phyloP scores from a whole-genome alignment of 1,140 invertebrate genomes.

The Brachionus koreanus region DNA sequence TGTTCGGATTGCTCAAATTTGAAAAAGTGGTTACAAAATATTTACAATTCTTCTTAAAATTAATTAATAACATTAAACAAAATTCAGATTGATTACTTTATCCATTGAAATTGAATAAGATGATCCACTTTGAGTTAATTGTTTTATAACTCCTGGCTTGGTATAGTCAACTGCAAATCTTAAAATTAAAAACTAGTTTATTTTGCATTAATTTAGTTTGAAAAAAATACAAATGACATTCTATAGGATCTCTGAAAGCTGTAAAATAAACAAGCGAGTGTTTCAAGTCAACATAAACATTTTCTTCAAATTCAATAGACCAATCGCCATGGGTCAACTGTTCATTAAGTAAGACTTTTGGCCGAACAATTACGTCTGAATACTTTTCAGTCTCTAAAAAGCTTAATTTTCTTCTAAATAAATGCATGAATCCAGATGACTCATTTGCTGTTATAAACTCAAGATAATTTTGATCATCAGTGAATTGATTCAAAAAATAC shows the following conservation, averaged over 20 bases:
- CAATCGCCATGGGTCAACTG: conserved; percentile 1
- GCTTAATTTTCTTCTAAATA: conserved; percentile 63
- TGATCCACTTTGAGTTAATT: conserved; percentile 56
- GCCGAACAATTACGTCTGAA: background rate
- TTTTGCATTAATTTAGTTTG: conserved; percentile 42
- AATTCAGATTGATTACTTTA: conserved; percentile 45
- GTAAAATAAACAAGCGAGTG: conserved; percentile 59
- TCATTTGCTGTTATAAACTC: conserved; percentile 87
- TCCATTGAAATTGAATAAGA: conserved; percentile 57
- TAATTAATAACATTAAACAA: background rate
- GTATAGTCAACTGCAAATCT: conserved; percentile 59
- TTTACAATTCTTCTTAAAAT: conserved; percentile 64
- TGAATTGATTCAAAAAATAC: conserved; percentile 70
- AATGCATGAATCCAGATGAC: conserved; percentile 81
- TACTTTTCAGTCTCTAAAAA: background rate
- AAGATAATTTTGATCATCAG: conserved; percentile 60
- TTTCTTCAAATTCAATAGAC: conserved; percentile 27
- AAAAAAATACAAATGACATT: conserved; percentile 59
- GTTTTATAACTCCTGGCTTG: conserved; percentile 48
- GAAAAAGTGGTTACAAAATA: conserved; percentile 23
- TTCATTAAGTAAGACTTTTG: conserved; percentile 13
- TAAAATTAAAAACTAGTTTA: conserved; percentile 43
- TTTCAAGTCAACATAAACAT: conserved; percentile 59
- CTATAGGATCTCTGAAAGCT: conserved; percentile 59
- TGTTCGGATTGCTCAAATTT: conserved; percentile 32